These are phyloP conservation scores for Gnathonemus echidnorhynchus DNA, from an alignment of 2,113 vertebrate species.

Conservation along the genomic window DNA sequence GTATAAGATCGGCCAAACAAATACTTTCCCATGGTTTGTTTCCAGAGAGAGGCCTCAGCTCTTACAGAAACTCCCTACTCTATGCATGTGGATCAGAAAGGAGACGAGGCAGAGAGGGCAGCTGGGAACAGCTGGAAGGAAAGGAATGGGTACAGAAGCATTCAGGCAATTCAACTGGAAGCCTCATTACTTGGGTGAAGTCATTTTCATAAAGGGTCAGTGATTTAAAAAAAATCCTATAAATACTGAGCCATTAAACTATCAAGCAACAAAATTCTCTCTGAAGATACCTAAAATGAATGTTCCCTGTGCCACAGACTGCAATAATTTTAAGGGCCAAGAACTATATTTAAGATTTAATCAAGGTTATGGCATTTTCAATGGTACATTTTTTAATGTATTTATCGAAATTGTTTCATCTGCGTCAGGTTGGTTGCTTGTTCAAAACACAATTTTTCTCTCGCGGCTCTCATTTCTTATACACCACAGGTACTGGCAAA, in stretches of 20 bases:
- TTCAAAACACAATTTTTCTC: neutral
- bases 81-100: neutral
- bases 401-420: neutral
- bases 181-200: neutral
- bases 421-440: neutral
- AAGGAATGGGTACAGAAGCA: neutral
- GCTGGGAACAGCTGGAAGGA: neutral
- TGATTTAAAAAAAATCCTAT: neutral
- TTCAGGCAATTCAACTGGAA: neutral
- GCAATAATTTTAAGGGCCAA: neutral
- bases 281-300: neutral
- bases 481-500: neutral
- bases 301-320: neutral
- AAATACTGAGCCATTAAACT: neutral
- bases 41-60: neutral
- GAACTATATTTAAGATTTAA: neutral
- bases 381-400: neutral
- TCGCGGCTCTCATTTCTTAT: neutral
- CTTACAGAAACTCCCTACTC: neutral
- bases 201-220: neutral
- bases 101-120: neutral
- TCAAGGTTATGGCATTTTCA: neutral
- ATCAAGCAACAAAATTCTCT: neutral
- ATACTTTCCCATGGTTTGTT: conserved; percentile 3
- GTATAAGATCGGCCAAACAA: neutral